Percentiles rank a stretch among this genome's conserved stretches.
Evolutionary conservation across 2,888 invertebrate genomes (phyloP).

Genomic region (Sarcophaga carnaria): DNA sequence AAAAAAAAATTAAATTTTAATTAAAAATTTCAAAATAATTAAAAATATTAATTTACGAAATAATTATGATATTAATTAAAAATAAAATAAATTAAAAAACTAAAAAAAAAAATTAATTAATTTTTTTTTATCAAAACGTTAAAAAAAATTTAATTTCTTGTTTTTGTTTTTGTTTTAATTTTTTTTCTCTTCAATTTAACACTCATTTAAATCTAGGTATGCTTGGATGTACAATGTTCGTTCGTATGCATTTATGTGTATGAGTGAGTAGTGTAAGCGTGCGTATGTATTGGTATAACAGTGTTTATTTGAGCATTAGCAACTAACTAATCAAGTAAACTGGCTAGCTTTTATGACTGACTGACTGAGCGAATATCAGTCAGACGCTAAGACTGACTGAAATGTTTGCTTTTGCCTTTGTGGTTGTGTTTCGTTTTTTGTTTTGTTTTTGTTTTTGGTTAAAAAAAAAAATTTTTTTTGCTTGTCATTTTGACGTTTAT

Average conservation of each 20-base stretch:
- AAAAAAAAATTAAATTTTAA: too few species aligned
- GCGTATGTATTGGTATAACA: conserved; percentile 1
- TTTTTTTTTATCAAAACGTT: too few species aligned
- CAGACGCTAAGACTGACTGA: background rate
- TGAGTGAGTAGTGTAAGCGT: background rate
- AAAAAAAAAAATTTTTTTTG: conserved; percentile 1
- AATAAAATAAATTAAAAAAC: too few species aligned
- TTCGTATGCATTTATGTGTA: conserved; percentile 6
- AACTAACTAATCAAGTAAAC: conserved; percentile 19
- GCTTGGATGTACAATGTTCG: background rate
- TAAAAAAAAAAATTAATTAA: too few species aligned
- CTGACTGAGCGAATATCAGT: background rate
- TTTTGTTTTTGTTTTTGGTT: conserved; percentile 6
- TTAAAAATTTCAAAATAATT: too few species aligned
- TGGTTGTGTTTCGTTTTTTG: conserved; percentile 30
- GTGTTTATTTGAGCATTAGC: conserved; percentile 4
- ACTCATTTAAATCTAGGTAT: too few species aligned
- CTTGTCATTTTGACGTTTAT: conserved; percentile 40
- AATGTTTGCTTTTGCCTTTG: conserved; percentile 22
- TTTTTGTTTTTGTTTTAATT: background rate
- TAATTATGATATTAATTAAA: too few species aligned
- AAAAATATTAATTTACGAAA: too few species aligned
- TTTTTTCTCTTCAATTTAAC: too few species aligned
- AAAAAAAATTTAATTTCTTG: too few species aligned
- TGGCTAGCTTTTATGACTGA: conserved; percentile 35